Evolutionary conservation across 2,888 invertebrate genomes (phyloP), one percentile per base, ranked within the genome.

Genomic region (Tromatobia lineatoria): DNA sequence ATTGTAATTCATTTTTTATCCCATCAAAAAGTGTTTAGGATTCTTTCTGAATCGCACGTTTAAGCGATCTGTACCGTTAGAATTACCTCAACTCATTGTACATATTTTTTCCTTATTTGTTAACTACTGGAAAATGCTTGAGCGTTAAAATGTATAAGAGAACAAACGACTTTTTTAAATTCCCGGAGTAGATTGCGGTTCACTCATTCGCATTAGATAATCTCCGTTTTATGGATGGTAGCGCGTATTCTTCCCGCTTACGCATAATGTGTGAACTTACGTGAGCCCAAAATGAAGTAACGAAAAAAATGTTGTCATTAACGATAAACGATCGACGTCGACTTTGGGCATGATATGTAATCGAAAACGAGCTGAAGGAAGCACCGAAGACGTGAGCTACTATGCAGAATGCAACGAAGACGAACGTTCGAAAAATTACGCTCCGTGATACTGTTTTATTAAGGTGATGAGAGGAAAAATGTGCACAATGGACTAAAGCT

Each of bases 401-500:
- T 74, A 50, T 25, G 59, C 47, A 78, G 82, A 84, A 85, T 80
- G 75, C 80, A 85, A 81, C 71, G 82, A 66, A 80, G 34, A 79
- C 74, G 66, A 70, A 74, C 85, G 76, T 71, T 79, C 83, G 64
- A 74, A 76, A 85, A 77, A 84, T 79, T 73, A 77, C 73, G 82
- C 85, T 85, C 82, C 75, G 86, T 83, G 87, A 86, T 88, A 86
- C 86, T 38, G 75, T 85, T 85, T 85, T 85, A 89, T 89, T 88
- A 86, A 79, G 10, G 50, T 47, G 29, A 50, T 29, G 29, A 29
- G 4, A 57, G 13, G 23, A 86, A 87, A 87, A 91, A 89, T 7
- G 88, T 91, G 91, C 91, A 91, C 91, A 89, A 88, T 86, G 90
- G 88, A 89, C 85, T 88, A 88, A 87, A 86, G 88, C 86, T 89